phyloP scores from a whole-genome alignment of 2,888 invertebrate genomes.

The Amphipoea oculea region DNA sequence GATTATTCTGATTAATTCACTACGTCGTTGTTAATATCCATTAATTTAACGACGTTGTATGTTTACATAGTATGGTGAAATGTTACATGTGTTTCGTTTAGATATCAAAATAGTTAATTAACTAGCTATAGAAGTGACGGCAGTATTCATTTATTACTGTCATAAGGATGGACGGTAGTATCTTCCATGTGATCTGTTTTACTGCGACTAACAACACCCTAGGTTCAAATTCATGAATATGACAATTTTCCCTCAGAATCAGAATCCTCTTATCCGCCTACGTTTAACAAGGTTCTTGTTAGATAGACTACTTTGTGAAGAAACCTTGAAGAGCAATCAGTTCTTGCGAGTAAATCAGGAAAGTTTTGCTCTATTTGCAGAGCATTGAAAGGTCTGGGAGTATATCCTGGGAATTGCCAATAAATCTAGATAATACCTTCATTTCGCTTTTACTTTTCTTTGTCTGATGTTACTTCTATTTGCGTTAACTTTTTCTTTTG shows the following conservation, averaged over 20 bases:
- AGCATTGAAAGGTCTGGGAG: constrained; percentile 29
- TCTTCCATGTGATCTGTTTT: background rate
- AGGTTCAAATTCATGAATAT: background rate
- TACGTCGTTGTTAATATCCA: constrained; percentile 43
- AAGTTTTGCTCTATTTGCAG: constrained; percentile 40
- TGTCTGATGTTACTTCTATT: background rate
- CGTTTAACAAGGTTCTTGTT: background rate
- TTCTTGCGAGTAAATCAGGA: constrained; percentile 31
- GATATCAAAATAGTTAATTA: constrained; percentile 33
- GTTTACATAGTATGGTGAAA: constrained; percentile 49
- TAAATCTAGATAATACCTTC: constrained; percentile 27
- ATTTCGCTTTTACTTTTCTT: constrained; percentile 41
- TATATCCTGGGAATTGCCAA: constrained; percentile 24
- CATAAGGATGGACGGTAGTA: background rate
- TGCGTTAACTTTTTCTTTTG: constrained; percentile 6
- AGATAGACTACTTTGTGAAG: constrained; percentile 4
- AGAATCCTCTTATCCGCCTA: background rate
- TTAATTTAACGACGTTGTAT: constrained; percentile 37
- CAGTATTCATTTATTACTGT: constrained; percentile 14
- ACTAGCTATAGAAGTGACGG: background rate
- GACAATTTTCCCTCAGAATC: background rate
- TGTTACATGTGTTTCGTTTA: constrained; percentile 39
- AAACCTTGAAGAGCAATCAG: constrained; percentile 16
- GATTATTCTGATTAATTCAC: constrained; percentile 59
- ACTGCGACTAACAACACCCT: background rate